Conservation (phyloP, 2,113 vertebrate species). For the Lagopus muta region DNA sequence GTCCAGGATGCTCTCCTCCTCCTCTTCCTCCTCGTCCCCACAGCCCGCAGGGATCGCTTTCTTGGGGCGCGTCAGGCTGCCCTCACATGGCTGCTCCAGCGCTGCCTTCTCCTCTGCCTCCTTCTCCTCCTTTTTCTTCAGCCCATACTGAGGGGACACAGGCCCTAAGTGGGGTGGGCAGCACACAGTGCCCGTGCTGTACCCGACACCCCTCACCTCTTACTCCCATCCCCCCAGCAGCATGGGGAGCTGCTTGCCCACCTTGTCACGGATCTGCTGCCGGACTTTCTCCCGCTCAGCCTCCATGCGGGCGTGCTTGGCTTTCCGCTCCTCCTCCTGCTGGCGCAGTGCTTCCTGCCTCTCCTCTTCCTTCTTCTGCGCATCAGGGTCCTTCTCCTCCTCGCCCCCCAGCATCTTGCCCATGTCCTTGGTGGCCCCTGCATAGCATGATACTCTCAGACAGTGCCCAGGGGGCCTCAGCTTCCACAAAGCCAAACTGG, state of each 20-base stretch:
- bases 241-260: constrained; percentile 57
- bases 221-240: neutral
- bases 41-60: constrained; percentile 95
- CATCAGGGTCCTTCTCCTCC: constrained; percentile 97
- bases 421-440: constrained; percentile 99
- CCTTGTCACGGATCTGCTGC: constrained; percentile 98
- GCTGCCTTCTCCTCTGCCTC: constrained; percentile 98
- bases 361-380: constrained; percentile 97
- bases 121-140: constrained; percentile 99
- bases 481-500: neutral
- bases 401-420: constrained; percentile 98
- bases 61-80: constrained; percentile 95
- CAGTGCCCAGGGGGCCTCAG: neutral
- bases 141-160: constrained; percentile 85
- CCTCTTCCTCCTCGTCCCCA: constrained; percentile 93
- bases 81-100: constrained; percentile 96
- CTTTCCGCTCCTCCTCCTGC: constrained; percentile 96
- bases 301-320: constrained; percentile 96
- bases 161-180: constrained; percentile 6
- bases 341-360: constrained; percentile 94
- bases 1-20: constrained; percentile 97
- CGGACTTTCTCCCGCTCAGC: constrained; percentile 96
- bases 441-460: neutral
- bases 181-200: neutral
- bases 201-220: neutral